phyloP scores from a whole-genome alignment of 2,888 invertebrate genomes.

The Yponomeuta sedellus region DNA sequence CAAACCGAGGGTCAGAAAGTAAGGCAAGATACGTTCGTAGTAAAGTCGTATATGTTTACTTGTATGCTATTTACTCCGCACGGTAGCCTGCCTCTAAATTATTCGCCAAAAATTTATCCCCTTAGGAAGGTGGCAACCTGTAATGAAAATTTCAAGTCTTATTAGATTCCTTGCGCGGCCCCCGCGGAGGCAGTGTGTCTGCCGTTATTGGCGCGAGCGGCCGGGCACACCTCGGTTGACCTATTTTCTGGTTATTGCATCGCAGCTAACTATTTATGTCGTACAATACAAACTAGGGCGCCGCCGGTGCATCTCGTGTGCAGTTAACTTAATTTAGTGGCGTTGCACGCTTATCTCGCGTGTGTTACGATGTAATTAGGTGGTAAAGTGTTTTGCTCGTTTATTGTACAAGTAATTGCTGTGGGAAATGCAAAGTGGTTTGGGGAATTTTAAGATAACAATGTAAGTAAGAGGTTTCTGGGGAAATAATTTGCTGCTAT shows the following conservation, averaged over 20 bases:
- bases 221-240: conserved; percentile 74
- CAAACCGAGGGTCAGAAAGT: conserved; percentile 48
- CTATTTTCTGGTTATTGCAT: conserved; percentile 75
- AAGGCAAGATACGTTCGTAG: conserved; percentile 42
- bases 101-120: conserved; percentile 20
- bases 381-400: neutral
- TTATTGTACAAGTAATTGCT: neutral
- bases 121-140: conserved; percentile 10
- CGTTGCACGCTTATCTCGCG: neutral
- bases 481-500: neutral
- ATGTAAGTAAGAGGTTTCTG: neutral
- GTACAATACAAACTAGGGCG: conserved; percentile 61
- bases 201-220: conserved; percentile 54
- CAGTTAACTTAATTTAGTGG: conserved; percentile 31
- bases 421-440: neutral
- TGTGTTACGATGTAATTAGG: neutral
- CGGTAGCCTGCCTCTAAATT: conserved; percentile 31
- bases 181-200: conserved; percentile 48
- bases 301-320: conserved; percentile 51
- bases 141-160: conserved; percentile 50
- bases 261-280: conserved; percentile 68
- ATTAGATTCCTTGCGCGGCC: conserved; percentile 47
- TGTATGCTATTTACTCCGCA: conserved; percentile 25
- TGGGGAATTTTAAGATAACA: neutral
- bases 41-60: conserved; percentile 33